Conservation (phyloP, 2,797 vertebrate genomes). For the Allobates femoralis region DNA sequence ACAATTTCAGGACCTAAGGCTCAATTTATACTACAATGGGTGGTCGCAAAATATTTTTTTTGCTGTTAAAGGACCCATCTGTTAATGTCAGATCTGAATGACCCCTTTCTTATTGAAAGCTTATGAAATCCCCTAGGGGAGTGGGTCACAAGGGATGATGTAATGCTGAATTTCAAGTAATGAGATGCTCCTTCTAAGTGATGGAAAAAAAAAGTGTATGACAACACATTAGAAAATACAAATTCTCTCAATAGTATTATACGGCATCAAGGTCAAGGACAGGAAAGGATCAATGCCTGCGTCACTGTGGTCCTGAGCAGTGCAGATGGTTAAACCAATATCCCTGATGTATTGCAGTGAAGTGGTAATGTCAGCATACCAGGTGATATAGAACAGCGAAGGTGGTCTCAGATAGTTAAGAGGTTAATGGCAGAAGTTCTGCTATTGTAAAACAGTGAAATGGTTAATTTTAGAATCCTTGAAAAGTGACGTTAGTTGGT, state of each 20-base stretch:
- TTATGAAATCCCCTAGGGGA: not conserved
- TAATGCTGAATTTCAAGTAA: conserved; percentile 3
- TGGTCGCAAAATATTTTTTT: not conserved
- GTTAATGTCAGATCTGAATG: not conserved
- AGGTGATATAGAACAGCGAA: too few relatives aligned
- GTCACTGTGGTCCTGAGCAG: too few relatives aligned
- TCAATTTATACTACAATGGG: not conserved
- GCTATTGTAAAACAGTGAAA: not conserved
- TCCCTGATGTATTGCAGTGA: too few relatives aligned
- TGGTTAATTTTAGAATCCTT: too few relatives aligned
- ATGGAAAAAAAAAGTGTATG: not conserved
- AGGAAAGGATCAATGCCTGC: not conserved
- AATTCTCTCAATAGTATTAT: not conserved
- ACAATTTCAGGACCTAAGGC: not conserved
- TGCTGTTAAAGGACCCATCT: not conserved
- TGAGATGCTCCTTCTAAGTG: not conserved
- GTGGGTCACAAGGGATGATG: not conserved
- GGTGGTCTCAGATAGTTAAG: too few relatives aligned
- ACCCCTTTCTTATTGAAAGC: not conserved
- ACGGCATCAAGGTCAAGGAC: not conserved
- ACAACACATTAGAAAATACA: not conserved
- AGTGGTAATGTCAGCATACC: too few relatives aligned
- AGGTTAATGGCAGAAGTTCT: not conserved
- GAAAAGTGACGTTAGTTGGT: too few relatives aligned
- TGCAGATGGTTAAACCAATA: too few relatives aligned